Percentiles rank a stretch among this genome's conserved stretches.
phyloP scores from a whole-genome alignment of 2,113 vertebrate genomes.

The Progne subis region DNA sequence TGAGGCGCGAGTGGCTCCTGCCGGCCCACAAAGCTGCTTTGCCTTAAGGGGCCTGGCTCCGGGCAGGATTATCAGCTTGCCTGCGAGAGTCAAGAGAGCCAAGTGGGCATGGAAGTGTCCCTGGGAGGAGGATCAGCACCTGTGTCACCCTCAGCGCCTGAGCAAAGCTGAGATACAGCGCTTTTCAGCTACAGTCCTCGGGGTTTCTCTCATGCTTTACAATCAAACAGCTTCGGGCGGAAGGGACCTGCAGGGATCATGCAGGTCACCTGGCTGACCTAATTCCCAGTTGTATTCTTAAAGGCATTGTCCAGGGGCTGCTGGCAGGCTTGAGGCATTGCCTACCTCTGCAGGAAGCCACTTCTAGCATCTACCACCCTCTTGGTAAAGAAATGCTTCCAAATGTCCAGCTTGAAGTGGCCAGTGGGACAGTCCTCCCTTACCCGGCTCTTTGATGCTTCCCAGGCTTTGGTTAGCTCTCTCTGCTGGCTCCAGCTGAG shows the following conservation, averaged over 20 bases:
- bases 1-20: background rate
- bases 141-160: background rate
- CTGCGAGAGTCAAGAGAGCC: background rate
- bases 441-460: fast-evolving
- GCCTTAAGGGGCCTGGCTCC: background rate
- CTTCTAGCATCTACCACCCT: background rate
- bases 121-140: background rate
- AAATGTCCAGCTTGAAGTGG: background rate
- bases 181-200: fast-evolving
- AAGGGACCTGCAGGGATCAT: background rate
- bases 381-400: background rate
- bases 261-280: fast-evolving
- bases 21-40: background rate
- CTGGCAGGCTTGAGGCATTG: background rate
- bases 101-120: background rate
- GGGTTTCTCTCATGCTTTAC: background rate
- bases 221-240: fast-evolving
- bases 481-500: background rate
- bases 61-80: background rate
- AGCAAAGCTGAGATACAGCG: background rate
- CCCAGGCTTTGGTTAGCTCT: background rate
- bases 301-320: background rate
- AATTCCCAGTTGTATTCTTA: too few species aligned
- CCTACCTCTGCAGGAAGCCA: background rate
- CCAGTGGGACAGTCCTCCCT: fast-evolving